Evolutionary conservation across 2,113 vertebrate species (phyloP), one percentile per base, ranked within the genome.

Genomic region (Microcebus lehilahytsara): DNA sequence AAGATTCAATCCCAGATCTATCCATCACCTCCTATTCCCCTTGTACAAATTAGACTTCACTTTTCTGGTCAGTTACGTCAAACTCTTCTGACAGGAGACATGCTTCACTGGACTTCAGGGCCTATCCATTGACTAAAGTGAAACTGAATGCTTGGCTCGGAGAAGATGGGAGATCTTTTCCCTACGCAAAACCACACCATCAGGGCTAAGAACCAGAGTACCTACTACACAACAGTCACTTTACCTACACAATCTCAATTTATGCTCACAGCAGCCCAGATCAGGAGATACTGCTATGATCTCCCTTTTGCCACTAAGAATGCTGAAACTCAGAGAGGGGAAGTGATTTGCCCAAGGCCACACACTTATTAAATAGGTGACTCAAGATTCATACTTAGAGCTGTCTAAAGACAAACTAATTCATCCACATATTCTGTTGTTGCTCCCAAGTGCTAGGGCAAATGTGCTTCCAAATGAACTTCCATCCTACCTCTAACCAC

Each of bases 221-320:
- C 1, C 27, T 60, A 13, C 17, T 46, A 30, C 9, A 6, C 0
- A 0, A 23, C 14, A 23, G 53, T 7, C n/a, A 30, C 51, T 69
- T 56, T 46, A 3, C 7, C 62, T 42, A 19, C 20, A 32, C 40
- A 64, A 23, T 22, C 27, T 32, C n/a, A 12, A 37, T 37, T 64
- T n/a, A 49, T 64, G 69, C 37, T 83, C 80, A 53, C 2, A 27
- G 71, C 12, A 93, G 8, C 5, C 40, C 66, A 37, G 20, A 72
- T 5, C 53, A 11, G 40, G 34, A 60, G 32, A 25, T 34, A 20
- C 13, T 16, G 5, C 37, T 22, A 34, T 22, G 79, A 12, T 17
- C 0, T 13, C 77, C 46, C 84, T 80, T 64, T 69, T 64, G 62
- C 9, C 79, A n/a, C 11, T 27, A 4, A 64, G 81, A 74, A 71